Evolutionary conservation across 2,113 vertebrate species (phyloP).

Genomic region (Vicugna pacos): DNA sequence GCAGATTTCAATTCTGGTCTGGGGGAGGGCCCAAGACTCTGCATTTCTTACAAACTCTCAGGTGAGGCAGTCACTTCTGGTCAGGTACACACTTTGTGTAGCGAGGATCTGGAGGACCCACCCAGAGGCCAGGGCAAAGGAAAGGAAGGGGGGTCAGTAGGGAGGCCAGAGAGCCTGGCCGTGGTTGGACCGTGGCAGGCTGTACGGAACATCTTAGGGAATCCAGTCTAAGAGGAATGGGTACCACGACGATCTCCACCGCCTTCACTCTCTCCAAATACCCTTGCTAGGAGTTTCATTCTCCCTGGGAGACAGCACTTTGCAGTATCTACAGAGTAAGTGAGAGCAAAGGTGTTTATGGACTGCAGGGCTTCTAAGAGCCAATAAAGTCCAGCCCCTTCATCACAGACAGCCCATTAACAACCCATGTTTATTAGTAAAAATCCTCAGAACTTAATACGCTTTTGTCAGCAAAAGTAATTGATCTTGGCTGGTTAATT

Average conservation of each 20-base stretch:
- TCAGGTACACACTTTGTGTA: background rate
- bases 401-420: slow-evolving; percentile 85
- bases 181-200: background rate
- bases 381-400: slow-evolving; percentile 80
- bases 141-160: background rate
- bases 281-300: slow-evolving; percentile 49
- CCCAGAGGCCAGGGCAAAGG: background rate
- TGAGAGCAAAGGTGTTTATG: slow-evolving; percentile 84
- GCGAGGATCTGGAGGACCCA: background rate
- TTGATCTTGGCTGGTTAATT: slow-evolving; percentile 81
- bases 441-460: slow-evolving; percentile 81
- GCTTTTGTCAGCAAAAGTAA: slow-evolving; percentile 84
- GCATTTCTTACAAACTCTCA: background rate
- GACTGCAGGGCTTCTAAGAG: slow-evolving; percentile 74
- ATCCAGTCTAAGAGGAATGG: background rate
- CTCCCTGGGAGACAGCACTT: slow-evolving; percentile 72
- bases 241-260: background rate
- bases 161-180: background rate
- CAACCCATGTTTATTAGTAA: slow-evolving; percentile 80
- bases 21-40: background rate
- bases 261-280: slow-evolving; percentile 53
- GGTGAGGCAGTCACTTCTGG: background rate
- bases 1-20: background rate
- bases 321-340: slow-evolving; percentile 68
- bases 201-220: background rate